Conservation (phyloP, 64 coral and sea anemone genomes). For the Orbicella faveolata region DNA sequence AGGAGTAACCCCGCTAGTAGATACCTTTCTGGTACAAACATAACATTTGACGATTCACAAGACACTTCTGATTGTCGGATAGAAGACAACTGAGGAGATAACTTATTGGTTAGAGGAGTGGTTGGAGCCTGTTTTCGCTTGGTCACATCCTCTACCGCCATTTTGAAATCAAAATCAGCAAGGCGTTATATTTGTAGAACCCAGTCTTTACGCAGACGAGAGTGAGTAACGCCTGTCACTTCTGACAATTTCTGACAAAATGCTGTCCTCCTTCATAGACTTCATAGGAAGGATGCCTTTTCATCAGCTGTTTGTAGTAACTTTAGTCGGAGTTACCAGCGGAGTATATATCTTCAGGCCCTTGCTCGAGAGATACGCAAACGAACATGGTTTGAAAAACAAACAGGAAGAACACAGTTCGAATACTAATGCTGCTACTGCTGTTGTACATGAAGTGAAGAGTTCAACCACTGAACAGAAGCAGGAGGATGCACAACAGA, state of each 20-base stretch:
- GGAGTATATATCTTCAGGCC: slow-evolving; percentile 88
- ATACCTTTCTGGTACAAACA: neutral
- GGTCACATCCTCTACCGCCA: neutral
- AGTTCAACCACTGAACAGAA: neutral
- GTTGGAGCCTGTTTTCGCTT: slow-evolving; percentile 1
- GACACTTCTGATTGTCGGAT: neutral
- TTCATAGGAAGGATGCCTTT: slow-evolving; percentile 49
- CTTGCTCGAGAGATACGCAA: slow-evolving; percentile 33
- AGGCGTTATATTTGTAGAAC: neutral
- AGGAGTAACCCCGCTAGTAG: slow-evolving; percentile 40
- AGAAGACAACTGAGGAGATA: neutral
- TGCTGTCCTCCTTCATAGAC: slow-evolving; percentile 20
- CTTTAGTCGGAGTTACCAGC: slow-evolving; percentile 65
- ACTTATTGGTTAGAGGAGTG: no score
- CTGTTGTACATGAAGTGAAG: neutral
- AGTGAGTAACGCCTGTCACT: neutral
- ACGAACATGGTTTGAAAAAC: neutral
- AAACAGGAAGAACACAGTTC: neutral
- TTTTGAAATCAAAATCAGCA: neutral
- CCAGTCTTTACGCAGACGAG: neutral
- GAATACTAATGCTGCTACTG: neutral
- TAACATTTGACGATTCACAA: neutral
- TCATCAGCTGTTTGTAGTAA: slow-evolving; percentile 76
- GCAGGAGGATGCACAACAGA: neutral
- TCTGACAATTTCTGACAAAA: neutral